Base-by-base conservation (phyloP, 2,888 invertebrate species). In the Cephus pulcher region DNA sequence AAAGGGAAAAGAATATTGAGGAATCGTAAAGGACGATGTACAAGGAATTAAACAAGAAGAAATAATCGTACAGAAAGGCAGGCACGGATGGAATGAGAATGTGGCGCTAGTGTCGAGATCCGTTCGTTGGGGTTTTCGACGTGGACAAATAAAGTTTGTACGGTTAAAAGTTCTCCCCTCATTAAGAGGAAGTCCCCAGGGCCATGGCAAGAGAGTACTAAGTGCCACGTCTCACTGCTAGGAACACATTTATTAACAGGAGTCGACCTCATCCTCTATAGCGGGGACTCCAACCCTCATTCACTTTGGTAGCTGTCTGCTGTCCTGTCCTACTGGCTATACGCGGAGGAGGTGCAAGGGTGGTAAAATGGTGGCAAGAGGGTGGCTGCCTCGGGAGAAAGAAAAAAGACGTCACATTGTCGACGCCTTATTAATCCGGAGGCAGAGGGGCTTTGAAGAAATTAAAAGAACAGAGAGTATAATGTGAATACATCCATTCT, bases 351-450 rank as follows among this genome's bases (percentile, higher is more conserved):
- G 23, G 56, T 56, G 56, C 2, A 56, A 15, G 56, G 23, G 23
- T 56, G 56, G 56, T 9, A 56, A 56, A 56, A 56, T 9, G 56
- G 56, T 56, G 56, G 56, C 56, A 56, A 56, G 56, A 23, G 56
- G 56, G 56, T 23, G 56, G 56, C 56, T 56, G 84, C 76, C 79
- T 80, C 77, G 80, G 81, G 81, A 79, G 83, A 82, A 87, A 87
- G 87, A 89, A 90, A 89, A 89, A 90, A 88, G 89, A 90, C 88
- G 88, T 90, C 88, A 87, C 88, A 89, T 90, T 89, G 90, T 88
- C 89, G 89, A 89, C 90, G 90, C 89, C 90, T 91, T 91, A 91
- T 91, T 91, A 91, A 91, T 91, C 89, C 89, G 86, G 86, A 83
- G 84, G 83, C 85, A 85, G 78, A 84, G 83, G 83, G 75, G 85